phyloP scores from a whole-genome alignment of 2,888 invertebrate species.

The Apamea crenata region DNA sequence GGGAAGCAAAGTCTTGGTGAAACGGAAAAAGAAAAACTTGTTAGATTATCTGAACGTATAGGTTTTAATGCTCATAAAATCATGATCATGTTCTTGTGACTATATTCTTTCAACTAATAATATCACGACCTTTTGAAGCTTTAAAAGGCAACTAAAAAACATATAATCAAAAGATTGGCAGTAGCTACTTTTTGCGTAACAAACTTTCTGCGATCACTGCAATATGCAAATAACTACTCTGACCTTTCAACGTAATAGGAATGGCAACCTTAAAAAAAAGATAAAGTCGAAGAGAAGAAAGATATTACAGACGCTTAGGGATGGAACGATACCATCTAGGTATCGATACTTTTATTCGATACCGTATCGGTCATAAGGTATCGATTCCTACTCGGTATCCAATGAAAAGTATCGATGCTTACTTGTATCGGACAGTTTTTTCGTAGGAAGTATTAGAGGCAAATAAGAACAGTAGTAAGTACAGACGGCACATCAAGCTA shows the following conservation, averaged over 20 bases:
- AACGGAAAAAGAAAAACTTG: not conserved
- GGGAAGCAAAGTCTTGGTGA: not conserved
- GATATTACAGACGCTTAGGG: constrained; percentile 20
- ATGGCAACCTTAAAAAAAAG: constrained; percentile 35
- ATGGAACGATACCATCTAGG: no score
- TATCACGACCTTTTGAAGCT: not conserved
- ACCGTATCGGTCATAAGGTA: no score
- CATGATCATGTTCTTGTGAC: not conserved
- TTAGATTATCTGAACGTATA: not conserved
- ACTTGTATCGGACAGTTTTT: no score
- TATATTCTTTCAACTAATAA: not conserved
- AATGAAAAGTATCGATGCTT: no score
- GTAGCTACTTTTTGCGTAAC: not conserved
- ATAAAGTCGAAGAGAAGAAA: constrained; percentile 25
- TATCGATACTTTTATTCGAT: no score
- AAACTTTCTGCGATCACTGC: constrained; percentile 1
- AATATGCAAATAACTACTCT: constrained; percentile 30
- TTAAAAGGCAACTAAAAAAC: not conserved
- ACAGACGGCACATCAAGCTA: no score
- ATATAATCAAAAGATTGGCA: not conserved
- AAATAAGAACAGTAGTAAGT: no score
- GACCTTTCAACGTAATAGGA: constrained; percentile 33
- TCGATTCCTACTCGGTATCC: no score
- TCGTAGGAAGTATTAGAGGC: no score
- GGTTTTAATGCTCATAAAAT: not conserved